Base-by-base conservation (phyloP, 2,888 invertebrate species). In the Agriopis aurantiaria region DNA sequence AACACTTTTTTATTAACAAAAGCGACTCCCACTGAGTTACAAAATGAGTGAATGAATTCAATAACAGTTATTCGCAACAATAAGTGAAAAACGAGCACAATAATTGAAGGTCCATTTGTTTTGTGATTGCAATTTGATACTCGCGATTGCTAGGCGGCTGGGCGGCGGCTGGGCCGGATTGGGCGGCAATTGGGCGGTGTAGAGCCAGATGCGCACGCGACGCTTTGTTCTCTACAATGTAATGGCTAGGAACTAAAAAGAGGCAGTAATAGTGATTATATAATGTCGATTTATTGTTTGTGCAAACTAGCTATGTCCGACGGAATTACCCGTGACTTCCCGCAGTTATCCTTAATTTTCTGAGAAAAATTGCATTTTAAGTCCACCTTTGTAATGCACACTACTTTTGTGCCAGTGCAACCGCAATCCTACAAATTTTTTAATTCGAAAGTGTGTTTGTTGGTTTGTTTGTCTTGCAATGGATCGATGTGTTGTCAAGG, bases 171-270 rank as follows among this genome's bases (percentile, higher is more conserved):
- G 85, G 88, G 87, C 83, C 84, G 82, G 68, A 74, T 79, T 85
- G 89, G 91, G 90, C 89, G 90, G 89, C 76, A 74, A 67, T 75
- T 82, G 88, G 89, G 87, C 88, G 88, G 84, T 75, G 64, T 74
- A 75, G 73, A 75, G 81, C 84, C 86, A 86, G 80, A 82, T 92
- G 93, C 90, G 91, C 88, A 86, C 84, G 91, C 91, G 90, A 81
- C 84, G 65, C 64, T 66, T 68, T 61, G 67, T 68, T 55, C 60
- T 55, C 40, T 46, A 57, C 49, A 23, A 55, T 53, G 63, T 58
- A 63, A 58, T 52, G 51, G 17, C n/a, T 9, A 65, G 12, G 23
- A 43, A 33, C 45, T n/a, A 51, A 60, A 60, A 57, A 51, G 45
- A 45, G 14, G 43, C 14, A 5, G 23, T 8, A 68, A 43, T 12